Conservation (phyloP, 2,113 vertebrate species). For the Aplodontia rufa region DNA sequence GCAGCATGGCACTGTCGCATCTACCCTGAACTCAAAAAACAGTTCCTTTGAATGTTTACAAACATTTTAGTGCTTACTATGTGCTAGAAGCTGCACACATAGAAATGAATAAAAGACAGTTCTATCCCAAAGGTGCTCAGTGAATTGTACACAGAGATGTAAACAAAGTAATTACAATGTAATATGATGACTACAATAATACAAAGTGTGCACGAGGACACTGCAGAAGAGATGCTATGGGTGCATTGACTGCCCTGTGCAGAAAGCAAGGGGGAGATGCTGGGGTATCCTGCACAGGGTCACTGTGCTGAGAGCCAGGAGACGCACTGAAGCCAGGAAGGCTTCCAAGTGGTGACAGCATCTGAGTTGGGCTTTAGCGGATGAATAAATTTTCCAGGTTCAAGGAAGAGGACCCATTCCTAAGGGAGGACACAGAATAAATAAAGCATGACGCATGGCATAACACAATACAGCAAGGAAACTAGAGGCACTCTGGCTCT, state of each 20-base stretch:
- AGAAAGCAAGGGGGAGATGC: background rate
- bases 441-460: background rate
- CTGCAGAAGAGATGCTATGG: background rate
- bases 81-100: background rate
- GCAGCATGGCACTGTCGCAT: background rate
- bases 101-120: conserved; percentile 46
- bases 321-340: background rate
- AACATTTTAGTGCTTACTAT: conserved; percentile 11
- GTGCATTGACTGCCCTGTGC: background rate
- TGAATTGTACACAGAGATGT: conserved; percentile 38
- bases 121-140: conserved; percentile 25
- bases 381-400: background rate
- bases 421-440: background rate
- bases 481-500: background rate
- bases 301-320: background rate
- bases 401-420: background rate
- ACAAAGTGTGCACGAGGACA: background rate
- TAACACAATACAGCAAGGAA: background rate
- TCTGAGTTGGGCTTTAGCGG: conserved; percentile 2
- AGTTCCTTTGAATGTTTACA: background rate
- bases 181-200: background rate
- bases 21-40: conserved; percentile 36
- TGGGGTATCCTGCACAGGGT: background rate
- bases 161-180: conserved; percentile 23
- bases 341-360: background rate